Evolutionary conservation across 37 sponge, comb jelly and placozoan species (phyloP), one percentile per base, ranked within the genome.

Genomic region (Bolinopsis microptera): DNA sequence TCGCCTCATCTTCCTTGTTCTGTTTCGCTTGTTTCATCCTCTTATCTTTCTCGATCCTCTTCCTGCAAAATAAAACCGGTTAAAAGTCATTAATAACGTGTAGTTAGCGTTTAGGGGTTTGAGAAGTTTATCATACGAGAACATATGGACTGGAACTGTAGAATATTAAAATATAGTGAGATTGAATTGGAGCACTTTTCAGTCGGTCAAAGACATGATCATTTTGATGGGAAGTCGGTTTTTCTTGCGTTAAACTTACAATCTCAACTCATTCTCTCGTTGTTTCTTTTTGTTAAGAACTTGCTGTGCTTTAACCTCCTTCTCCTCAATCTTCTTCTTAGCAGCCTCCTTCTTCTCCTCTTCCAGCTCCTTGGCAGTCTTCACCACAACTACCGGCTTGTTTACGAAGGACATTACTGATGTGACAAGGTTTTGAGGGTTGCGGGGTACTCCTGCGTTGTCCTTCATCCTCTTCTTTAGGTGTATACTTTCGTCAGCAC

Each of bases 391-490:
- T 39, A 26, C 30, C 0, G 90, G 90, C 24, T 86, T 39, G 26
- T 38, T 30, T 2, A 40, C 26, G 31, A 40, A 2, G 30, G 90
- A 86, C 22, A 21, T 34, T 48, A 86, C 39, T 8, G 13, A 24
- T 8, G 75, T 72, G 27, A 72, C 27, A 13, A 86, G 61, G 61
- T 86, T 86, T 1, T 40, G 48, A 39, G 90, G 90, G 48, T 38
- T 38, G 31, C 61, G 25, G 23, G 90, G 61, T 38, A 41, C 24
- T 23, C 90, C 90, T 24, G 41, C 35, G 61, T 86, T 86, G 90
- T 86, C 90, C 90, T 86, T 86, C 90, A 86, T 38, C 61, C 26
- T 86, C 90, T 86, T 86, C 90, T 86, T 39, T 48, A 39, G 8
- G 5, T 86, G 90, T 5, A 86, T 86, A 86, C 90, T 86, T 48